Percentiles rank a stretch among this genome's conserved stretches.
These are phyloP conservation scores for Oikopleura vanhoeffeni DNA, from an alignment of 23 tunicate genomes.

Conservation along the genomic window DNA sequence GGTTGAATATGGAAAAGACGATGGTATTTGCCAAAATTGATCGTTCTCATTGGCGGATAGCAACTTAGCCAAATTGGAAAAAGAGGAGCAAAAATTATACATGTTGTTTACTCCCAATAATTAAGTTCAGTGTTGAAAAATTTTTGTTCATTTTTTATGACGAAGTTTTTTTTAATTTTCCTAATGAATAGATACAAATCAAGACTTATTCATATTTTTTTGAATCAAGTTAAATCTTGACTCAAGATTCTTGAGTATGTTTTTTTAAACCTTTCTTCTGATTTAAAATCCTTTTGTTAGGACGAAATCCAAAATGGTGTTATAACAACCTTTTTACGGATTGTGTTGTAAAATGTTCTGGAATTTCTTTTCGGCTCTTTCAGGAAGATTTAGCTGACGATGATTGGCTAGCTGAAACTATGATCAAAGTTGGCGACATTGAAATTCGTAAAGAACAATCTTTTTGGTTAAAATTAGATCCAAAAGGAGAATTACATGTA, in stretches of 20 bases:
- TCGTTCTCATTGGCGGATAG: too few relatives aligned
- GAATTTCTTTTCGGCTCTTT: background rate
- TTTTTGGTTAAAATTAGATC: background rate
- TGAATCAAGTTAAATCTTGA: too few relatives aligned
- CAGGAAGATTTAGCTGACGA: conserved; percentile 1
- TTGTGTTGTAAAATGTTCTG: background rate
- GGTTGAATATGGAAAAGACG: too few relatives aligned
- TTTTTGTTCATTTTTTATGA: background rate
- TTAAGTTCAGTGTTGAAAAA: too few relatives aligned
- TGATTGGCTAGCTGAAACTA: background rate
- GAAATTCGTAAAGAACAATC: background rate
- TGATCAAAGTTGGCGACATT: background rate
- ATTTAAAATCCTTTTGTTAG: background rate
- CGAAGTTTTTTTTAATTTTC: background rate
- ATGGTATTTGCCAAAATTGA: too few relatives aligned
- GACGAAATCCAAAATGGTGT: conserved; percentile 1
- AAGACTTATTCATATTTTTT: too few relatives aligned
- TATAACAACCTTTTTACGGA: background rate
- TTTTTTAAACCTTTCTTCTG: background rate
- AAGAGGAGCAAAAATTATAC: too few relatives aligned
- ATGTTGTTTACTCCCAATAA: too few relatives aligned
- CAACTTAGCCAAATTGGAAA: too few relatives aligned
- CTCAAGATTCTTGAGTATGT: background rate
- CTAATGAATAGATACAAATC: background rate
- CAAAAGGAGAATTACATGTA: background rate